Conservation (phyloP, 1,140 invertebrate species). For the Melitaea cinxia region DNA sequence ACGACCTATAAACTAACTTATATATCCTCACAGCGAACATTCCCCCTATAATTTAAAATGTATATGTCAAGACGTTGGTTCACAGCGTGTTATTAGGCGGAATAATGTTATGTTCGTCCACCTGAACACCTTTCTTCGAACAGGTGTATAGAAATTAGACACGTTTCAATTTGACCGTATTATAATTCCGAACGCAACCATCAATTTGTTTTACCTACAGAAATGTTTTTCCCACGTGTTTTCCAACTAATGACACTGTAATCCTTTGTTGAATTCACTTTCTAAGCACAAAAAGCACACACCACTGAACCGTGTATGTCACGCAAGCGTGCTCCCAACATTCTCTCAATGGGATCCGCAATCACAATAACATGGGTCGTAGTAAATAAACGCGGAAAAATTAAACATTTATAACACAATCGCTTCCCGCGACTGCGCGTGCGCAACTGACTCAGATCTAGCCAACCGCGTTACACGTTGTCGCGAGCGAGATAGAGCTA, state of each 20-base stretch:
- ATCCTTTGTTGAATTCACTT: constrained; percentile 64
- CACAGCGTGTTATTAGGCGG: constrained; percentile 24
- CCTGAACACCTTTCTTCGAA: constrained; percentile 15
- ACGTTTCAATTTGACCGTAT: constrained; percentile 4
- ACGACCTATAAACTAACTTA: background rate
- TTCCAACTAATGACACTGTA: constrained; percentile 56
- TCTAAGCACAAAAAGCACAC: constrained; percentile 43
- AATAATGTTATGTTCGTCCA: constrained; percentile 14
- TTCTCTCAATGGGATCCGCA: constrained; percentile 11
- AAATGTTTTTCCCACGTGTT: constrained; percentile 34
- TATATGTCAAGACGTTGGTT: constrained; percentile 22
- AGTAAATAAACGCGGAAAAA: constrained; percentile 30
- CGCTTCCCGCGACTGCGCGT: constrained; percentile 53
- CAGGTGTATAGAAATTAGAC: constrained; percentile 16
- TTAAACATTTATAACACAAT: constrained; percentile 46
- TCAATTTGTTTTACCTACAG: constrained; percentile 35
- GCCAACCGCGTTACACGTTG: constrained; percentile 47
- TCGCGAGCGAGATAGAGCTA: constrained; percentile 15
- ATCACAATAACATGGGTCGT: constrained; percentile 5
- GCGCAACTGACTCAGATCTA: constrained; percentile 64
- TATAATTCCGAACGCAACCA: constrained; percentile 31
- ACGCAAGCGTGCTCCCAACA: constrained; percentile 13
- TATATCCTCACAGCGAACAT: background rate
- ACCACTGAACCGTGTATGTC: constrained; percentile 28
- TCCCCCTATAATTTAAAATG: constrained; percentile 16